Base-by-base conservation (phyloP, 1,140 invertebrate genomes). In the Diabrotica undecimpunctata region DNA sequence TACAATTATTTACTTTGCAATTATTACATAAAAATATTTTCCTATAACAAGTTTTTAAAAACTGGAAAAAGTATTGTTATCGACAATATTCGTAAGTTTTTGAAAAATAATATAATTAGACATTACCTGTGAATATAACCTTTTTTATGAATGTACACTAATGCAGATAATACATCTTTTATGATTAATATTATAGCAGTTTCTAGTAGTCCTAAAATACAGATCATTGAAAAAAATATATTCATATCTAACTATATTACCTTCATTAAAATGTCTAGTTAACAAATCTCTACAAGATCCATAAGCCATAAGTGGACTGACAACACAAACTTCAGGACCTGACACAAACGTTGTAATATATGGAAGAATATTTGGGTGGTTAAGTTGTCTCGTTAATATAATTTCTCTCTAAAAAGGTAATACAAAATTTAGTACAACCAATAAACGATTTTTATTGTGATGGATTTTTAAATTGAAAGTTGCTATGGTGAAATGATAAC, bases 131-230 rank as follows among this genome's bases (percentile, higher is more conserved):
- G 94, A 74, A 97, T 93, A 76, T 90, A 90, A 64, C 91, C 88
- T 79, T 88, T 88, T 65, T 84, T 85, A 78, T 96, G 93, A 66
- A 97, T 84, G 79, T 96, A 96, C 70, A 90, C 86, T 13, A 96
- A 79, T 0, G 89, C 94, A 50, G 83, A 77, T 54, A 96, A 80
- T 14, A 93, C 84, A 81, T 95, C 93, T 74, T 84, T 83, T 37
- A 95, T 77, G 70, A 96, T 90, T 62, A 90, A 85, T 39, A 90
- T 85, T 73, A 95, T 88, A 25, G 90, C 87, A 53, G 87, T 76
- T 80, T 97, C 94, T 3, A 92, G 89, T 53, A 97, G 80, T 14
- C 86, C 86, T 81, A 66, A 54, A 75, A 76, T 55, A 55, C 12
- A 50, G 7, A 39, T 35, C 2, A 13, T 46, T 61, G 54, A 64